These are phyloP conservation scores for Grammomys surdaster DNA, from an alignment of 2,113 vertebrate genomes.

Conservation along the genomic window DNA sequence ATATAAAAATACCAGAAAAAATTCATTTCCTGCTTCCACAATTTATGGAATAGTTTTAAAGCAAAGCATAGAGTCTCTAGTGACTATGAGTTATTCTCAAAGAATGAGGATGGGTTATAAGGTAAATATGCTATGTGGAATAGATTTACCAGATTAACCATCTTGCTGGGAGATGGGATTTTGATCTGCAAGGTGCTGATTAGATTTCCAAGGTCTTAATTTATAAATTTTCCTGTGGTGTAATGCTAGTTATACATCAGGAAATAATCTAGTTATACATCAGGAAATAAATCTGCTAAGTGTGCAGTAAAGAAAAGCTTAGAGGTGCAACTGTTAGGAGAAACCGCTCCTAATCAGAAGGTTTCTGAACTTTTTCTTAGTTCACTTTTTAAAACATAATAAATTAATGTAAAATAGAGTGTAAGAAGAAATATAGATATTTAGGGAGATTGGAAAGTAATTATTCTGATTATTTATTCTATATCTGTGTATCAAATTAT, in stretches of 20 bases:
- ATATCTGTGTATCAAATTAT: background rate
- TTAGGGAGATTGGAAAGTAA: background rate
- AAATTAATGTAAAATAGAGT: background rate
- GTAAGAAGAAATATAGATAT: background rate
- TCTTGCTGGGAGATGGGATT: background rate
- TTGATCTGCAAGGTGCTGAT: background rate
- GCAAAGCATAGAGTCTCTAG: background rate
- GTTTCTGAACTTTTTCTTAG: background rate
- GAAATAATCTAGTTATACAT: background rate
- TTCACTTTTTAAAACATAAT: background rate
- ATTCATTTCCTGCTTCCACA: background rate
- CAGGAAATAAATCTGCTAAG: background rate
- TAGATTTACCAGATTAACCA: background rate
- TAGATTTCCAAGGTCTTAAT: conserved; percentile 4
- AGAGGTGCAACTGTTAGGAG: background rate
- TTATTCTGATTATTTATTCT: background rate
- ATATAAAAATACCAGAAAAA: conserved; percentile 8
- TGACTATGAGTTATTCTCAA: background rate
- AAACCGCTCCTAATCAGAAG: background rate
- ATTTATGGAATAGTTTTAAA: background rate
- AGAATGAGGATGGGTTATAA: background rate
- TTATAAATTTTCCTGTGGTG: background rate
- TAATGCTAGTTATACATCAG: background rate
- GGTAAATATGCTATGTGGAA: background rate
- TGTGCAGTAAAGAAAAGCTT: background rate